Conservation (phyloP, 2,113 vertebrate genomes). For the Passer montanus region DNA sequence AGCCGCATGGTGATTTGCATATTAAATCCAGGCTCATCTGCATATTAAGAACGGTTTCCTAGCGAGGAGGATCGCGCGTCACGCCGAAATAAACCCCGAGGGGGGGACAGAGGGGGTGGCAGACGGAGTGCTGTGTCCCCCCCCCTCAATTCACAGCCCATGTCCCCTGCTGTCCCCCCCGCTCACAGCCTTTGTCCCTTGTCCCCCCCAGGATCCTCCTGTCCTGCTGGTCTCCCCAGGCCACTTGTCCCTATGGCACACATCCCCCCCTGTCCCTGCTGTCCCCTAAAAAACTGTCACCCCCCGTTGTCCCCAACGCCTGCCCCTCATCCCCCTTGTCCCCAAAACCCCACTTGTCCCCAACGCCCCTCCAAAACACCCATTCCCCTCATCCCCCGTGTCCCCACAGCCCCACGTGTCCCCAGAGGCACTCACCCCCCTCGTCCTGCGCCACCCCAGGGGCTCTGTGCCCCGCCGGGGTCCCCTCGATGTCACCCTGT, state of each 20-base stretch:
- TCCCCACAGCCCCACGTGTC: not conserved
- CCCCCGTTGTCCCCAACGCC: not conserved
- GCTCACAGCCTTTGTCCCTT: not conserved
- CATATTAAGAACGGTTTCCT: constrained; percentile 29
- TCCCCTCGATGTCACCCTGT: not conserved
- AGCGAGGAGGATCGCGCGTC: not conserved
- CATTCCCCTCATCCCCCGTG: not conserved
- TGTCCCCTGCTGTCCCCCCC: not conserved
- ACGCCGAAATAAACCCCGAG: not conserved
- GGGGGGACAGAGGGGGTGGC: not conserved
- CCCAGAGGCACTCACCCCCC: not conserved
- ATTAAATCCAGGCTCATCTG: constrained; percentile 43
- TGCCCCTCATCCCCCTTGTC: not conserved
- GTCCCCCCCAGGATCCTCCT: not conserved
- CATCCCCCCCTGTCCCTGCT: not conserved
- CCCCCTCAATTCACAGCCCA: not conserved
- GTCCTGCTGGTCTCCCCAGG: not conserved
- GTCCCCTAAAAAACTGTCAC: not conserved
- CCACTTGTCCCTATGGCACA: not conserved
- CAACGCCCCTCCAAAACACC: not conserved
- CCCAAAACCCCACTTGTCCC: not conserved
- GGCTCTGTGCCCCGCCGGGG: not conserved
- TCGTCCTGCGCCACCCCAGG: not conserved
- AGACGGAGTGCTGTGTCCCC: not conserved
- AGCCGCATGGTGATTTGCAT: constrained; percentile 57